Evolutionary conservation across 2,888 invertebrate genomes (phyloP).

Genomic region (Herminia tarsipennalis): DNA sequence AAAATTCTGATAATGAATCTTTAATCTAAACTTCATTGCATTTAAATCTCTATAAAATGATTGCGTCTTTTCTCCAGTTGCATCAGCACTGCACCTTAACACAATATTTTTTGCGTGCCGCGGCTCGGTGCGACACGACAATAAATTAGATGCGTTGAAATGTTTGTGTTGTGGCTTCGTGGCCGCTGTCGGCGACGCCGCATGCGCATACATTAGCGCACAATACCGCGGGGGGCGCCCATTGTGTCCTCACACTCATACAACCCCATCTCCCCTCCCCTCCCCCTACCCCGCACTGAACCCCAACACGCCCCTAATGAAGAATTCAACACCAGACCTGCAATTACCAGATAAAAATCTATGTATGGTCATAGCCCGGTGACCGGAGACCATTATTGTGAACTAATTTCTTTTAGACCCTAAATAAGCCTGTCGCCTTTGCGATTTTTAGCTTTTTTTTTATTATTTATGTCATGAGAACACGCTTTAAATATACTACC

Average conservation of each 20-base stretch:
- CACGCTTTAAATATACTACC: not conserved
- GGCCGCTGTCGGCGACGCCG: slow-evolving; percentile 69
- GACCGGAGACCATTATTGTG: slow-evolving; percentile 11
- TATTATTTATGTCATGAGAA: not conserved
- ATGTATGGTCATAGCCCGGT: slow-evolving; percentile 35
- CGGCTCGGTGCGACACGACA: slow-evolving; percentile 68
- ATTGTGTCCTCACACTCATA: slow-evolving; percentile 71
- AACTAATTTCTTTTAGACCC: slow-evolving; percentile 14
- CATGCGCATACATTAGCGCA: slow-evolving; percentile 79
- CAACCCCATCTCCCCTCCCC: slow-evolving; percentile 40
- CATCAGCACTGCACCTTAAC: slow-evolving; percentile 63
- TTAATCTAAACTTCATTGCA: too few species aligned
- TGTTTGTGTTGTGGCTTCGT: slow-evolving; percentile 77
- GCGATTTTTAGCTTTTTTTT: not conserved
- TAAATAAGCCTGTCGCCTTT: slow-evolving; percentile 5
- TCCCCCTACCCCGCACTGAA: slow-evolving; percentile 30
- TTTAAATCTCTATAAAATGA: too few species aligned
- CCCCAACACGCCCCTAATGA: slow-evolving; percentile 68
- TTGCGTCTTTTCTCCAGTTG: slow-evolving; percentile 13
- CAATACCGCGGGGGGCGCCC: slow-evolving; percentile 75
- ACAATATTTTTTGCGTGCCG: slow-evolving; percentile 74
- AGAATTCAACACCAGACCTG: slow-evolving; percentile 72
- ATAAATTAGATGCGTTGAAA: slow-evolving; percentile 84
- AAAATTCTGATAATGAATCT: too few species aligned
- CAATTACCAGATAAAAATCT: slow-evolving; percentile 80